These are phyloP conservation scores for Alcedo quadribrachys DNA, from an alignment of 2,797 vertebrate genomes.

Conservation along the genomic window DNA sequence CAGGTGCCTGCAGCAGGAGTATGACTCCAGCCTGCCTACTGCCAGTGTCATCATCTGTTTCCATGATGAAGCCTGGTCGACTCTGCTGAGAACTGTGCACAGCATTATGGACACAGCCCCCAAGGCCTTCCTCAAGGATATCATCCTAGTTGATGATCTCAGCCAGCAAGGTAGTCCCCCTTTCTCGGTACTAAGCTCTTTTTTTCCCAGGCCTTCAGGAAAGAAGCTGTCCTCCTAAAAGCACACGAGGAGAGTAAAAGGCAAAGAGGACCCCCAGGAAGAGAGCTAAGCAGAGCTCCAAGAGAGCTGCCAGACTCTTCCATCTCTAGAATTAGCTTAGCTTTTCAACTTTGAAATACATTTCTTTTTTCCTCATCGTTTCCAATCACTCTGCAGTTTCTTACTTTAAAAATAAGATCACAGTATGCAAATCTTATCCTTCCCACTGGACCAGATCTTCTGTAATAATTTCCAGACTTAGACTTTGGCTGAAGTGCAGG, in stretches of 20 bases:
- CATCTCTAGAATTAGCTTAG: not conserved
- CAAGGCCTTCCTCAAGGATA: constrained; percentile 80
- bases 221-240: not conserved
- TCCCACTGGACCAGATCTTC: not conserved
- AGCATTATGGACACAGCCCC: constrained; percentile 85
- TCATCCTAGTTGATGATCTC: constrained; percentile 88
- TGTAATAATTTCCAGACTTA: constrained; percentile 19
- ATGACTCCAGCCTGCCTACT: constrained; percentile 79
- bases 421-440: not conserved
- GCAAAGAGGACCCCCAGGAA: not conserved
- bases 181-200: not conserved
- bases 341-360: not conserved
- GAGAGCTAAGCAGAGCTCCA: not conserved
- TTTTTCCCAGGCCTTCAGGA: not conserved
- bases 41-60: constrained; percentile 89
- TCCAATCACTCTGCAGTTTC: not conserved
- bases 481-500: not conserved
- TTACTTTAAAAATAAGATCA: constrained; percentile 37
- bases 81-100: constrained; percentile 87
- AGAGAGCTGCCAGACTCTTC: not conserved
- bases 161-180: constrained; percentile 81
- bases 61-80: constrained; percentile 87
- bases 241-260: not conserved
- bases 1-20: constrained; percentile 83
- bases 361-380: not conserved